Base-by-base conservation (phyloP, 2,113 vertebrate genomes). In the Serinus canaria region DNA sequence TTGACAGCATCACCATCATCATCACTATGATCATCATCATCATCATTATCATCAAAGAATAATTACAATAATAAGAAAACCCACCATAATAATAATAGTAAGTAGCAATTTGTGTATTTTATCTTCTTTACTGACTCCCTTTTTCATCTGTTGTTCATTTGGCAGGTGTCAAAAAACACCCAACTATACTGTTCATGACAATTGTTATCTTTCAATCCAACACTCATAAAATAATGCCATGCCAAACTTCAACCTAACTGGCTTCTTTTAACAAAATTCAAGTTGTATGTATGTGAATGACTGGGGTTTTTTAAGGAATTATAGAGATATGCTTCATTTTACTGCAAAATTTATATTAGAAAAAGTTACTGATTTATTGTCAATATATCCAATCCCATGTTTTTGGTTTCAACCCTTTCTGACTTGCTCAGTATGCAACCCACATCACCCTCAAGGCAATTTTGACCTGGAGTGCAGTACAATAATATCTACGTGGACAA, bases 321-420 rank as follows among this genome's bases (percentile, higher is more conserved):
- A 46, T 59, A 85, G 35, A 60, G 31, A 43, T 17, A 49, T 49
- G 7, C 70, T 73, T 93, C 15, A 60, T 43, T 35, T 23, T 80
- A 28, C 23, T n/a, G 33, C 23, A 74, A 87, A 28, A 7, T 59
- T 63, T 78, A 13, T 52, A 63, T 55, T 25, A 94, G 56, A 75
- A 92, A 76, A 37, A 66, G 24, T 67, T 78, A 74, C 56, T 63
- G n/a, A 94, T 94, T 89, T 89, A 75, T 78, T 77, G 55, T 59
- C 87, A 88, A n/a, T 24, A 33, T 49, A 67, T 63, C 37, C 23
- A 74, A 44, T 47, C 11, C 20, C 24, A 80, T 24, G 28, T 41
- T 87, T 67, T 74, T 70, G 31, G 44, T 19, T 82, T 87, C 35
- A 81, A 87, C 24, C 7, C 12, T 89, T 82, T 87, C 43, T 85